phyloP scores from a whole-genome alignment of 2,113 vertebrate genomes.

The Syrrhaptes paradoxus region DNA sequence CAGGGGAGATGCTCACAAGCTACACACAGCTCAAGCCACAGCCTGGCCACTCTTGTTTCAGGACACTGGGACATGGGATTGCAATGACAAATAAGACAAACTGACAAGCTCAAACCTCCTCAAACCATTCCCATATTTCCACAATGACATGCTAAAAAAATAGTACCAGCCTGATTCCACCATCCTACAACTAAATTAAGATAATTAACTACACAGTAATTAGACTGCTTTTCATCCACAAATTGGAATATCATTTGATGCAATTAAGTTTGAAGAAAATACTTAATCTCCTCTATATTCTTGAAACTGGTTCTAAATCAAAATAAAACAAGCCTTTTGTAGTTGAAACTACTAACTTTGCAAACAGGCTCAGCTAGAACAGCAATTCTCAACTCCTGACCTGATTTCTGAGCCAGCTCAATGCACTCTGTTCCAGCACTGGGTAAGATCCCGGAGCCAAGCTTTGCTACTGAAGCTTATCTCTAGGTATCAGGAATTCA shows the following conservation, averaged over 20 bases:
- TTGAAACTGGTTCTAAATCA: slow-evolving; percentile 8
- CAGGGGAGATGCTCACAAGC: not conserved
- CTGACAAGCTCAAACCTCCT: not conserved
- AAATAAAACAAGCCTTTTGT: slow-evolving; percentile 14
- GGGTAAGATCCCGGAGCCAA: not conserved
- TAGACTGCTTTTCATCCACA: slow-evolving; percentile 23
- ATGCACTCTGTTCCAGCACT: not conserved
- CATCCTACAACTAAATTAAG: slow-evolving; percentile 25
- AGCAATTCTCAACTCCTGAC: not conserved
- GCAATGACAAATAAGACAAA: not conserved
- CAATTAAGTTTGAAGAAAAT: slow-evolving; percentile 42
- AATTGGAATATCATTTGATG: slow-evolving; percentile 6
- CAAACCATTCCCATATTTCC: not conserved
- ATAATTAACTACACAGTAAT: slow-evolving; percentile 16
- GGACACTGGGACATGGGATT: not conserved
- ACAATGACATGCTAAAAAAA: slow-evolving; percentile 7
- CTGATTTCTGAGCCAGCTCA: not conserved
- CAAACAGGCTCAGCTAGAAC: slow-evolving; percentile 4
- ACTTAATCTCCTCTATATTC: not conserved
- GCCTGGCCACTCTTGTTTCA: not conserved
- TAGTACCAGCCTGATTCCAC: not conserved
- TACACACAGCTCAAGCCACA: not conserved
- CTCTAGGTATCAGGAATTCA: not conserved
- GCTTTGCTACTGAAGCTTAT: not conserved
- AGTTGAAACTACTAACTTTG: not conserved